These are phyloP conservation scores for Cheilosia variabilis DNA, from an alignment of 2,888 invertebrate species.

Conservation along the genomic window DNA sequence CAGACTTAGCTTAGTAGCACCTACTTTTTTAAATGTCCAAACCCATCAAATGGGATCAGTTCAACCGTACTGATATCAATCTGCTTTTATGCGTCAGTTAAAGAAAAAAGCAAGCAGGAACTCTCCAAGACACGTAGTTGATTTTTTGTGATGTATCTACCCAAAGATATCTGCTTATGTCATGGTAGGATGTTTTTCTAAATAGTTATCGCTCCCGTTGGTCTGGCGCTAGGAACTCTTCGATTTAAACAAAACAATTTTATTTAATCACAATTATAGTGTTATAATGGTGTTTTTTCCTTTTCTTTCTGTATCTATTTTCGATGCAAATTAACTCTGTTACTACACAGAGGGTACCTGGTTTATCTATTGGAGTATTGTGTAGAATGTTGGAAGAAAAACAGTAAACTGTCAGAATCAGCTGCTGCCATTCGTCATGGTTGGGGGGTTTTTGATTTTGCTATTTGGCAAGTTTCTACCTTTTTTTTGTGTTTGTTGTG, in stretches of 20 bases:
- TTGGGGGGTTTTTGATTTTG: constrained; percentile 29
- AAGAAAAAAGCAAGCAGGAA: constrained; percentile 9
- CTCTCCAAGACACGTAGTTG: constrained; percentile 28
- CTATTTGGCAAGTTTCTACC: constrained; percentile 32
- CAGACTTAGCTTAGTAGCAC: constrained; percentile 15
- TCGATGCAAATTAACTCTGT: not conserved
- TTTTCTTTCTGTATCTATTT: not conserved
- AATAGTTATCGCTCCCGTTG: not conserved
- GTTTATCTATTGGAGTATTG: constrained; percentile 6
- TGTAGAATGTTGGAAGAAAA: constrained; percentile 33
- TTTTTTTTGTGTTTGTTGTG: not conserved
- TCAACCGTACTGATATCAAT: not conserved
- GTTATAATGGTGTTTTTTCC: not conserved
- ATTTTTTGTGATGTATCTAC: constrained; percentile 1
- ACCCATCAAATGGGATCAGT: constrained; percentile 36
- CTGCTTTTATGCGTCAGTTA: constrained; percentile 5
- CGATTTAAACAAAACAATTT: not conserved
- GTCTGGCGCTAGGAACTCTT: not conserved
- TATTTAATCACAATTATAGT: not conserved
- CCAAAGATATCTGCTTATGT: constrained; percentile 16
- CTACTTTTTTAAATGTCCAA: constrained; percentile 10
- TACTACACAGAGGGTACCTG: not conserved
- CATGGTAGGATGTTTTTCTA: constrained; percentile 3
- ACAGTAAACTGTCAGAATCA: constrained; percentile 67
- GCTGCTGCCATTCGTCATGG: constrained; percentile 50